phyloP scores from a whole-genome alignment of 1,140 invertebrate genomes.

The Tenebrio molitor region DNA sequence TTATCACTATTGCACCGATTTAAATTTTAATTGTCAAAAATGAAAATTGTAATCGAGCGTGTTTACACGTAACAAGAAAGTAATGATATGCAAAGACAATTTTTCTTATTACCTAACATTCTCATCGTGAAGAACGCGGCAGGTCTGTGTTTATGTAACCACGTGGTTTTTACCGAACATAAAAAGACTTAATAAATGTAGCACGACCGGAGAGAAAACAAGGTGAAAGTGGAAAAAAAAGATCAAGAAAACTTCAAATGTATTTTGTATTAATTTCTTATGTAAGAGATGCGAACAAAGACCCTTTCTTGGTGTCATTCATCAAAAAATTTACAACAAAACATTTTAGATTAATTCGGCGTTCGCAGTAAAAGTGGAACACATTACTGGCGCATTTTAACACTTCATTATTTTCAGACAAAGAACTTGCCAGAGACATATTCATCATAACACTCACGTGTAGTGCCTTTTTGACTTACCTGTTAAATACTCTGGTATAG shows the following conservation, averaged over 20 bases:
- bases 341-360: too few relatives aligned
- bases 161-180: background rate
- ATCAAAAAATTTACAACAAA: too few relatives aligned
- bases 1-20: too few relatives aligned
- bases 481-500: constrained; percentile 55
- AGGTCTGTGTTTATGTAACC: constrained; percentile 8
- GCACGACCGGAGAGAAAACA: constrained; percentile 42
- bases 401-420: background rate
- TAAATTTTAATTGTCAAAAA: too few relatives aligned
- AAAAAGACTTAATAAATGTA: constrained; percentile 15
- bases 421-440: too few relatives aligned
- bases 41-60: too few relatives aligned
- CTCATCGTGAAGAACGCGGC: background rate
- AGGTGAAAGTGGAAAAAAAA: constrained; percentile 31
- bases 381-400: background rate
- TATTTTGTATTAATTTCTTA: constrained; percentile 27
- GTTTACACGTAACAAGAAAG: too few relatives aligned
- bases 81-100: too few relatives aligned
- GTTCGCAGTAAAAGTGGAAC: constrained; percentile 10
- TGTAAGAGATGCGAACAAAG: too few relatives aligned
- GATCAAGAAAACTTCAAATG: constrained; percentile 45
- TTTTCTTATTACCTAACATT: background rate
- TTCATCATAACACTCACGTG: too few relatives aligned
- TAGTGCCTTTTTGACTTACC: constrained; percentile 48
- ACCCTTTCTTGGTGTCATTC: too few relatives aligned